Evolutionary conservation across 2,113 vertebrate genomes (phyloP), one percentile per base, ranked within the genome.

Genomic region (Labeo catla): DNA sequence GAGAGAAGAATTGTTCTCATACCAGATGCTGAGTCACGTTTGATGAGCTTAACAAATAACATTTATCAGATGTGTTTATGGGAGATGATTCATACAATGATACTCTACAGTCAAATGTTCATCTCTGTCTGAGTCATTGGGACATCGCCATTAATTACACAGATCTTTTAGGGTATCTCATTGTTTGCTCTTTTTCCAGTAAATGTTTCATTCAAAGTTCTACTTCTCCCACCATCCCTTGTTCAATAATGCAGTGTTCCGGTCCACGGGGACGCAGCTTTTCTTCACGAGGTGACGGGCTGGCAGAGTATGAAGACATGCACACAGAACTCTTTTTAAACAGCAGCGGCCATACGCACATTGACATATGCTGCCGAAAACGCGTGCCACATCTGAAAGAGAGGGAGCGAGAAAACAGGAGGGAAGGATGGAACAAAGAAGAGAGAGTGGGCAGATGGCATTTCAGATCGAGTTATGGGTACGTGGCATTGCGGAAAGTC

Each of bases 401-500:
- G 76, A n/a, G 50, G n/a, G 34, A n/a, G 7, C 16, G 63, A 65
- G 73, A 65, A 50, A 84, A 49, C 72, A 52, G 52, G 68, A 72
- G 78, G 43, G 49, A 59, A 52, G 54, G 15, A 68, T 8, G 76
- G 49, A 77, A 70, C 61, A 77, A 80, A 23, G 54, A 66, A 23
- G 54, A 57, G 61, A 87, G 74, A 86, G 73, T 68, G 77, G 82
- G 81, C 86, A 89, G 88, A 88, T 88, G 83, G 88, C 52, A 61
- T 86, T 83, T 90, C 28, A 74, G 73, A 73, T 66, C 10, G n/a
- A 74, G 57, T 70, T 83, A 52, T 54, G 76, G 36, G 43, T 61
- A 61, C 7, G 57, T 83, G 77, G 39, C 36, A 73, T 68, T 61
- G 43, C 28, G n/a, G 68, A 86, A 59, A n/a, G 85, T 76, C 79